Base-by-base conservation (phyloP, 2,113 vertebrate species). In the Amphilophus citrinellus region DNA sequence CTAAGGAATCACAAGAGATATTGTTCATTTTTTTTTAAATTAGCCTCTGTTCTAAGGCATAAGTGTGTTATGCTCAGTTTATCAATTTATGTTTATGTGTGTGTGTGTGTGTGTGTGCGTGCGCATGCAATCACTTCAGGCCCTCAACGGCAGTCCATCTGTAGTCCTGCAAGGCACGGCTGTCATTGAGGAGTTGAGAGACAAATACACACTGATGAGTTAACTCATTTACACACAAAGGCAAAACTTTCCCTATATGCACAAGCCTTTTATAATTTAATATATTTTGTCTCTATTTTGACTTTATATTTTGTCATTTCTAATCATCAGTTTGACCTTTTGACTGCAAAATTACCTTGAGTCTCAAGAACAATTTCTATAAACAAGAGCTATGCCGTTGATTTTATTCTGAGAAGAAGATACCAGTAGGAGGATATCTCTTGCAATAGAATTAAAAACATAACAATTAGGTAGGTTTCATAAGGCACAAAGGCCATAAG, bases 61-160 rank as follows among this genome's bases (percentile, higher is more conserved):
- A 53, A 14, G 13, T 53, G 17, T 13, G 5, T 71, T 27, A 71
- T 10, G 18, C 42, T 71, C 44, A 53, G 15, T 15, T 50, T 50
- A 15, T 17, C 2, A 10, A 3, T 44, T 10, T 44, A 3, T 47
- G 13, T 15, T 13, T 47, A 42, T 73, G 11, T 71, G 44, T 58
- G 47, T 53, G 30, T 62, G 35, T 59, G 7, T 61, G 66, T 59
- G 15, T 17, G 30, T 58, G 35, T 61, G 76, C 78, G 37, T 39
- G 42, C 20, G 60, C 27, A 57, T 11, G 47, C 83, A 22, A 61
- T 18, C 65, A 22, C 84, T 57, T 80, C 56, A 76, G 77, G 84
- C 88, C 39, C 78, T 84, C 63, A 24, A 39, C 77, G 65, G 75
- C 30, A 44, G 58, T 84, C 86, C 90, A 90, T 91, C 88, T 91